Evolutionary conservation across 2,797 vertebrate species (phyloP).

Genomic region (Pangasius sanitwongsei): DNA sequence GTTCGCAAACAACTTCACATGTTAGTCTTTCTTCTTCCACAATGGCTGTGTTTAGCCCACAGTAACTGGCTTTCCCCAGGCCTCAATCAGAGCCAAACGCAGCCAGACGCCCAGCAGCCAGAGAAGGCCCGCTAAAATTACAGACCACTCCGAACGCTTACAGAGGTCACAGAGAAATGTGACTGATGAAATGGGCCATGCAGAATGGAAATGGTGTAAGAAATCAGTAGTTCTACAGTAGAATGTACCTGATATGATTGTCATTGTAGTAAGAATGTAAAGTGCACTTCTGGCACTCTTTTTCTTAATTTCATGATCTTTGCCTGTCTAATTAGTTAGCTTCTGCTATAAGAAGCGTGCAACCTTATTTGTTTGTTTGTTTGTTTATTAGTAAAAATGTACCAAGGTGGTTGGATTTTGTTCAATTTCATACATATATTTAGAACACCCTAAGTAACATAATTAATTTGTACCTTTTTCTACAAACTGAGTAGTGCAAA

Average conservation of each 20-base stretch:
- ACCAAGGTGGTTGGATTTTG: background rate
- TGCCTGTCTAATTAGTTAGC: background rate
- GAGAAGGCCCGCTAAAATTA: constrained; percentile 62
- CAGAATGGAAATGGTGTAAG: constrained; percentile 12
- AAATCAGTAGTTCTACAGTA: constrained; percentile 1
- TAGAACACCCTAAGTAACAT: background rate
- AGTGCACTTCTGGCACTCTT: background rate
- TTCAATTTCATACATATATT: background rate
- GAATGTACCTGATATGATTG: background rate
- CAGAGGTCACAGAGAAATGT: constrained; percentile 33
- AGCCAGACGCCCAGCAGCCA: constrained; percentile 52
- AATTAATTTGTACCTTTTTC: background rate
- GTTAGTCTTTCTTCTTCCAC: constrained; percentile 72
- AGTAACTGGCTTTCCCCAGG: constrained; percentile 59
- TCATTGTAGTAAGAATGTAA: background rate
- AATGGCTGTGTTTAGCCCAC: constrained; percentile 71
- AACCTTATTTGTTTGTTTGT: background rate
- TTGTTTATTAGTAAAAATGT: background rate
- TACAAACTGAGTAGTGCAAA: background rate
- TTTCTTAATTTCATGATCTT: background rate
- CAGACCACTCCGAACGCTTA: constrained; percentile 11
- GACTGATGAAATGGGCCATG: constrained; percentile 25
- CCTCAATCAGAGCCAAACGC: constrained; percentile 46
- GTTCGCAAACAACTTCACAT: constrained; percentile 65
- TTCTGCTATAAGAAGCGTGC: background rate